Evolutionary conservation across 2,113 vertebrate species (phyloP).

Genomic region (Lates calcarifer): DNA sequence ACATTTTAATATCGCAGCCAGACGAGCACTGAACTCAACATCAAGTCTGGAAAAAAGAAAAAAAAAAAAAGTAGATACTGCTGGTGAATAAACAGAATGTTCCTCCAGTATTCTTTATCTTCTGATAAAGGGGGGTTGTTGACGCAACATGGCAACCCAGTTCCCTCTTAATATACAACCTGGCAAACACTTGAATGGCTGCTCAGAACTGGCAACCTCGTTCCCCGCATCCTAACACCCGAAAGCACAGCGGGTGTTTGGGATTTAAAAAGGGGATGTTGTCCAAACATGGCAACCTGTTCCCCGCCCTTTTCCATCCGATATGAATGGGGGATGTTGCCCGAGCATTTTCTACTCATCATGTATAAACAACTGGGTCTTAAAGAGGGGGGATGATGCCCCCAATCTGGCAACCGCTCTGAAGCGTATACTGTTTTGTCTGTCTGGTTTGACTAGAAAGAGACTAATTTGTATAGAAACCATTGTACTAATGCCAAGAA

Average conservation of each 20-base stretch:
- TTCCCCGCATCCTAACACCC: not conserved
- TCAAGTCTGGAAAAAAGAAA: not conserved
- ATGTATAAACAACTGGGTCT: constrained; percentile 39
- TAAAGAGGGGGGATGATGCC: constrained; percentile 16
- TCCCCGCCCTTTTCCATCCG: not conserved
- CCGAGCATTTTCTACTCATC: constrained; percentile 23
- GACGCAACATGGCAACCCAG: constrained; percentile 14
- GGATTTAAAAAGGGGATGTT: constrained; percentile 9
- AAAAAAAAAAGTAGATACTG: not conserved
- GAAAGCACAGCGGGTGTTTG: not conserved
- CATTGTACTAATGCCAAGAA: constrained; percentile 39
- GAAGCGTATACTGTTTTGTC: not conserved
- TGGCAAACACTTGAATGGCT: constrained; percentile 66
- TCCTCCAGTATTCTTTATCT: not conserved
- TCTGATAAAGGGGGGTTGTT: constrained; percentile 22
- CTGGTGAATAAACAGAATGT: not conserved
- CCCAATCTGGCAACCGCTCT: constrained; percentile 32
- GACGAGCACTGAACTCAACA: constrained; percentile 42
- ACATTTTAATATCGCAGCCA: not conserved
- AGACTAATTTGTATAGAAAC: constrained; percentile 36
- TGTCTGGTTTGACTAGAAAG: constrained; percentile 12
- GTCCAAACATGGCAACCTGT: constrained; percentile 42
- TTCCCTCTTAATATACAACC: constrained; percentile 32
- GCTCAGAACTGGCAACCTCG: constrained; percentile 42
- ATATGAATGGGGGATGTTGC: constrained; percentile 1